Conservation (phyloP, 2,113 vertebrate species). For the Murina feae region DNA sequence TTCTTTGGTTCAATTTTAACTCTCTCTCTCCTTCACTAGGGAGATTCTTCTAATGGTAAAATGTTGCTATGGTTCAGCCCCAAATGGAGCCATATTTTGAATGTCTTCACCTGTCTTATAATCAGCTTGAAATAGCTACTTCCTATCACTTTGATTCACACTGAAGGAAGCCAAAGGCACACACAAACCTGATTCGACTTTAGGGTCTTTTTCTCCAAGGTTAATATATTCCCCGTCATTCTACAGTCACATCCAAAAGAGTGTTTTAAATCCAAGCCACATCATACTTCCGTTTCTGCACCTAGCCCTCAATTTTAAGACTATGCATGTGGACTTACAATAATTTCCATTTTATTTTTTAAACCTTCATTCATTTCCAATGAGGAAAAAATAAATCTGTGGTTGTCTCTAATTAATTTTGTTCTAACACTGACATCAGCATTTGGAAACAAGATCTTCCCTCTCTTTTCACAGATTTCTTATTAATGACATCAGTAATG, state of each 20-base stretch:
- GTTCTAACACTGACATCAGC: neutral
- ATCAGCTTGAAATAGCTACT: neutral
- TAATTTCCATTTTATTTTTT: neutral
- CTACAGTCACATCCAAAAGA: neutral
- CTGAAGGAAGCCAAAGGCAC: neutral
- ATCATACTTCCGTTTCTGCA: neutral
- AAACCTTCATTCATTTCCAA: neutral
- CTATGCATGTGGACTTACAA: neutral
- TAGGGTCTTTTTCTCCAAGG: neutral
- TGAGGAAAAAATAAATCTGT: neutral
- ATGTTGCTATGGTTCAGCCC: neutral
- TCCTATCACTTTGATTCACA: neutral
- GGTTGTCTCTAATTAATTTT: neutral
- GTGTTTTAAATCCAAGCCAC: neutral
- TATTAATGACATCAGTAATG: neutral
- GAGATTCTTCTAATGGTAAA: neutral
- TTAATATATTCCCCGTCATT: neutral
- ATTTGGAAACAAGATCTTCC: neutral
- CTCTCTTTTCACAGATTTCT: neutral
- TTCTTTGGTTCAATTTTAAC: neutral
- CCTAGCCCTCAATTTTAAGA: neutral
- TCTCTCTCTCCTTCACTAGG: neutral
- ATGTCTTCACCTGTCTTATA: neutral
- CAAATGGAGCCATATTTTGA: neutral
- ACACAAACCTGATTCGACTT: neutral